Conservation (phyloP, 2,797 vertebrate genomes). For the Pseudocheirus occidentalis region DNA sequence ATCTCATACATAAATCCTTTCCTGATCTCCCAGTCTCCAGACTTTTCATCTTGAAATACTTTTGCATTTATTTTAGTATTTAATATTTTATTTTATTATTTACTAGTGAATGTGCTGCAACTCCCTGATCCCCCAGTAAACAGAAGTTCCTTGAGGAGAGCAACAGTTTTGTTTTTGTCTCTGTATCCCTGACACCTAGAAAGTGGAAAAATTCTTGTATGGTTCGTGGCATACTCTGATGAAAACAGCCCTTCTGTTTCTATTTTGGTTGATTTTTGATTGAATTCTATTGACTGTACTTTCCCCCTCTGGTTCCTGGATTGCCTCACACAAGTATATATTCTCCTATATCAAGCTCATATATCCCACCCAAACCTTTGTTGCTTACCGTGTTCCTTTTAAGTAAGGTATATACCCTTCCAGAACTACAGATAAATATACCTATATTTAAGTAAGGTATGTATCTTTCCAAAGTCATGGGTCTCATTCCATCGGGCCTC, state of each 20-base stretch:
- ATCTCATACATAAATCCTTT: neutral
- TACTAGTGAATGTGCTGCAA: neutral
- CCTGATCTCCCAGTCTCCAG: neutral
- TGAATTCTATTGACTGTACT: too few species aligned
- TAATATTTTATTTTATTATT: neutral
- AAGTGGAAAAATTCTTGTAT: too few species aligned
- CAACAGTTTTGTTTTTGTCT: too few species aligned
- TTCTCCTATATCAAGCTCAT: neutral
- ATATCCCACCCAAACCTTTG: neutral
- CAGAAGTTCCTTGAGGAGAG: too few species aligned
- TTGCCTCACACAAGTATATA: neutral
- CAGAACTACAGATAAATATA: too few species aligned
- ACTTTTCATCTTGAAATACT: neutral
- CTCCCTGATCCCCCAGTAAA: too few species aligned
- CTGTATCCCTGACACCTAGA: too few species aligned
- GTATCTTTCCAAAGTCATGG: too few species aligned
- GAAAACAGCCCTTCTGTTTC: neutral
- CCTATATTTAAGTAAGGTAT: too few species aligned
- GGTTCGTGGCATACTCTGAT: neutral
- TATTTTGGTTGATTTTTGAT: neutral
- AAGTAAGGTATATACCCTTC: too few species aligned
- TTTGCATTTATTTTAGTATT: neutral
- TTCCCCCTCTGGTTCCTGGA: neutral
- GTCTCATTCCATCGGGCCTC: too few species aligned
- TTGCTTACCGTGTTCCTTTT: neutral